Percentiles rank a stretch among this genome's conserved stretches.
These are phyloP conservation scores for Macrochelys suwanniensis DNA, from an alignment of 2,797 vertebrate species.

Conservation along the genomic window DNA sequence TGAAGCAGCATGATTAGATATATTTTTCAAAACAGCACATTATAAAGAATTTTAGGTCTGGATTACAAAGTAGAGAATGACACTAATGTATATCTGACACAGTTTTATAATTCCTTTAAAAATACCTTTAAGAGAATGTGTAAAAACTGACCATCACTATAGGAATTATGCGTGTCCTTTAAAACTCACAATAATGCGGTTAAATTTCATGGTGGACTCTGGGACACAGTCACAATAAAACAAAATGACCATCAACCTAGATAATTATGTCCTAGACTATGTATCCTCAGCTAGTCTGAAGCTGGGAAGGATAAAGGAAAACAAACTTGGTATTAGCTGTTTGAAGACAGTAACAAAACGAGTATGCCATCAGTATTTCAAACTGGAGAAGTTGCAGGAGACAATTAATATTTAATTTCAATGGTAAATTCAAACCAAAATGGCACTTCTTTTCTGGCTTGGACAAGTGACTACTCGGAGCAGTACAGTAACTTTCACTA, in stretches of 20 bases:
- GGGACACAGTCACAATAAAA: neutral
- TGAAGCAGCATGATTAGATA: slow-evolving; percentile 39
- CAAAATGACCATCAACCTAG: neutral
- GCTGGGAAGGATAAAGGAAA: neutral
- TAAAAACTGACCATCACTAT: neutral
- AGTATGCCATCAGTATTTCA: neutral
- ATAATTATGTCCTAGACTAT: accelerated
- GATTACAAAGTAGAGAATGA: neutral
- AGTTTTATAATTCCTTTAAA: neutral
- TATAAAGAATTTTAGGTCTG: neutral
- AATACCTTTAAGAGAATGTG: accelerated
- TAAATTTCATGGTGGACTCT: slow-evolving; percentile 51
- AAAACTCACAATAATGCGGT: neutral
- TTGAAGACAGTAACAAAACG: neutral
- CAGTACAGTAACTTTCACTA: neutral
- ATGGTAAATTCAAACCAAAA: neutral
- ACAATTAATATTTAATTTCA: neutral
- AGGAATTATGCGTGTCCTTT: neutral
- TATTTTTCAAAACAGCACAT: neutral
- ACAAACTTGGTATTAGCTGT: neutral
- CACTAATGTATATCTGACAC: neutral
- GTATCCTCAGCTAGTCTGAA: accelerated
- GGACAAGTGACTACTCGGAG: neutral
- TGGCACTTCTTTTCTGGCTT: accelerated
- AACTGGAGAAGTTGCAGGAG: neutral